Percentiles rank a stretch among this genome's conserved stretches.
These are phyloP conservation scores for Xestia c-nigrum DNA, from an alignment of 2,888 invertebrate species.

Conservation along the genomic window DNA sequence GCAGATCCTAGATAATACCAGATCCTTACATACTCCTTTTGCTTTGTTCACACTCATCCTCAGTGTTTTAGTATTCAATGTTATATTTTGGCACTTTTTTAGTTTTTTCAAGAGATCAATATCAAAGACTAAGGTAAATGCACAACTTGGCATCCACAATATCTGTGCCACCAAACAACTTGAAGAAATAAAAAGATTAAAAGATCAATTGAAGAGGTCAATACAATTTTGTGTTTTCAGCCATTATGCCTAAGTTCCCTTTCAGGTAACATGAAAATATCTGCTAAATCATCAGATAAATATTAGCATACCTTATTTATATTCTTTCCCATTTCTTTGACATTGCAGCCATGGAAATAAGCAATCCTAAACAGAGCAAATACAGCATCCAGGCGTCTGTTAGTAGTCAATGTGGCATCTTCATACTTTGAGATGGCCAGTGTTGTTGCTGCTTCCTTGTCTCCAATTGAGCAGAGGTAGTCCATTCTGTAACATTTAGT, in stretches of 20 bases:
- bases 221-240: not conserved
- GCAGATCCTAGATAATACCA: not conserved
- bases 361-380: conserved; percentile 90
- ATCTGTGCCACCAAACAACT: not conserved
- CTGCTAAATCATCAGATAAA: not conserved
- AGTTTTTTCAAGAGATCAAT: not conserved
- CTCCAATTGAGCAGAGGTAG: conserved; percentile 90
- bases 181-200: not conserved
- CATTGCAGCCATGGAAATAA: conserved; percentile 91
- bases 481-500: conserved; percentile 82
- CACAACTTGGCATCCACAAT: not conserved
- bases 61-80: not conserved
- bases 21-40: not conserved
- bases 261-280: not conserved
- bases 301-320: conserved; percentile 86
- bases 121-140: not conserved
- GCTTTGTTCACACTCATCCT: not conserved
- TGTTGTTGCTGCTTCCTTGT: conserved; percentile 88
- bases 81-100: not conserved
- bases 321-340: conserved; percentile 90
- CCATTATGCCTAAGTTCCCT: not conserved
- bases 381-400: conserved; percentile 89
- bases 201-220: not conserved
- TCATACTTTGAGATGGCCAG: conserved; percentile 89
- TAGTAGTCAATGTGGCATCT: conserved; percentile 89